A percentile compares a stretch with the other conserved stretches of the same genome.
Evolutionary conservation across 2,888 invertebrate species (phyloP).

Genomic region (Drosophila flavopinicola): DNA sequence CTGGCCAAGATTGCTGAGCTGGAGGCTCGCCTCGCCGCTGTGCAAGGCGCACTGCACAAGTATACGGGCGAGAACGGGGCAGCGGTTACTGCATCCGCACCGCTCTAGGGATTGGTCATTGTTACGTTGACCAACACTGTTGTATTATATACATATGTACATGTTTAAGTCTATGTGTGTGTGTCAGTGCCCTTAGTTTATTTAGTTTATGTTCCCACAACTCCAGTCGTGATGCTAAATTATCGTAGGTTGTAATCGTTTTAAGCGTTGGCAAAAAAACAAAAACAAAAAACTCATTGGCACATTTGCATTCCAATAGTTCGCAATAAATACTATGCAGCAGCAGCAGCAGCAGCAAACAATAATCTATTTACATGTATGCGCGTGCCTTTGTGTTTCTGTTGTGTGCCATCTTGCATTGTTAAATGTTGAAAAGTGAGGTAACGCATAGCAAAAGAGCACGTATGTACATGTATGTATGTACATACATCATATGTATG

Average conservation of each 20-base stretch:
- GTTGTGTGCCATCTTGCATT: too few relatives aligned
- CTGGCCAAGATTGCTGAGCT: conserved; percentile 16
- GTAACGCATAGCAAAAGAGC: too few relatives aligned
- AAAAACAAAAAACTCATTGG: not conserved
- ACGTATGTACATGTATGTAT: too few relatives aligned
- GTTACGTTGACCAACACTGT: not conserved
- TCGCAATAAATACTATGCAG: too few relatives aligned
- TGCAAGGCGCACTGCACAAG: conserved; percentile 4
- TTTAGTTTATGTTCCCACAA: conserved; percentile 4
- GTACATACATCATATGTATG: too few relatives aligned
- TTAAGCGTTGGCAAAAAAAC: too few relatives aligned
- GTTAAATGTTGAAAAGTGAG: too few relatives aligned
- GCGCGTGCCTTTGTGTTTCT: too few relatives aligned
- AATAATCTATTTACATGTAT: too few relatives aligned
- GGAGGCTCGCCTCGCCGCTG: conserved; percentile 12
- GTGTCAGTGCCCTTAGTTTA: conserved; percentile 2
- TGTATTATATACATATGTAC: not conserved
- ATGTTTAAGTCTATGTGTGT: not conserved
- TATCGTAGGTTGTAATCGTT: conserved; percentile 6
- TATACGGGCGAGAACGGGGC: not conserved
- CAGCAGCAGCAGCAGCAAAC: too few relatives aligned
- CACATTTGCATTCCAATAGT: too few relatives aligned
- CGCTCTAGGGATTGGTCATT: not conserved
- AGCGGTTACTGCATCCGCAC: not conserved
- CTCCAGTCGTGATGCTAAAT: conserved; percentile 19